phyloP scores from a whole-genome alignment of 2,888 invertebrate species.

The Apotomis capreana region DNA sequence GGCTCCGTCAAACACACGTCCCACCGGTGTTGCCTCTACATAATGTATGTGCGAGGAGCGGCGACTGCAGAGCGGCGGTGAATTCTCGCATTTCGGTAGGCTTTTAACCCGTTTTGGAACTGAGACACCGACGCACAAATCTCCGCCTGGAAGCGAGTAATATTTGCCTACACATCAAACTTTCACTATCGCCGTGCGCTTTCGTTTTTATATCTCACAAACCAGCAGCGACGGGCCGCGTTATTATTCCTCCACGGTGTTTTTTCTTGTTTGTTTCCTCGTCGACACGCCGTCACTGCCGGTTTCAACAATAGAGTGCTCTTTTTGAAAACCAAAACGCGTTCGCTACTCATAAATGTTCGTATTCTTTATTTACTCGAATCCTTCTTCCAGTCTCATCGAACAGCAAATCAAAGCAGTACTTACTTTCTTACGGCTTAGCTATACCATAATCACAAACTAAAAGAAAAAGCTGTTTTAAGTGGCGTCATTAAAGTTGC shows the following conservation, averaged over 20 bases:
- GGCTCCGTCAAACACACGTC: conserved; percentile 69
- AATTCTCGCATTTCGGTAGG: conserved; percentile 59
- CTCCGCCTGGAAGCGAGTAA: conserved; percentile 77
- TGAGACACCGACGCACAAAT: conserved; percentile 76
- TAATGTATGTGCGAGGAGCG: conserved; percentile 66
- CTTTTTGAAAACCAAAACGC: conserved; percentile 12
- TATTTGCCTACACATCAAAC: conserved; percentile 84
- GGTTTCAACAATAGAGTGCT: conserved; percentile 16
- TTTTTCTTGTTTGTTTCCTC: conserved; percentile 42
- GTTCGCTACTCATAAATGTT: no score
- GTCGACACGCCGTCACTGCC: conserved; percentile 23
- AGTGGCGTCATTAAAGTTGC: no score
- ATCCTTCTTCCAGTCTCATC: no score
- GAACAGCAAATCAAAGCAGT: no score
- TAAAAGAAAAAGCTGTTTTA: no score
- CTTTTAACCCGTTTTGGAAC: conserved; percentile 71
- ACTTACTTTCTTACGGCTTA: no score
- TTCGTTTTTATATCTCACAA: conserved; percentile 77
- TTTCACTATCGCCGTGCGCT: conserved; percentile 81
- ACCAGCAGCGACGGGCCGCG: conserved; percentile 66
- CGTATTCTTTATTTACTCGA: neutral
- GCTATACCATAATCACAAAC: no score
- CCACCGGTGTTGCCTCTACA: conserved; percentile 62
- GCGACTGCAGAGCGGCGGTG: conserved; percentile 57
- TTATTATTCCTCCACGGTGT: conserved; percentile 67